Base-by-base conservation (phyloP, 1,140 invertebrate genomes). In the Stegodyphus dumicola region DNA sequence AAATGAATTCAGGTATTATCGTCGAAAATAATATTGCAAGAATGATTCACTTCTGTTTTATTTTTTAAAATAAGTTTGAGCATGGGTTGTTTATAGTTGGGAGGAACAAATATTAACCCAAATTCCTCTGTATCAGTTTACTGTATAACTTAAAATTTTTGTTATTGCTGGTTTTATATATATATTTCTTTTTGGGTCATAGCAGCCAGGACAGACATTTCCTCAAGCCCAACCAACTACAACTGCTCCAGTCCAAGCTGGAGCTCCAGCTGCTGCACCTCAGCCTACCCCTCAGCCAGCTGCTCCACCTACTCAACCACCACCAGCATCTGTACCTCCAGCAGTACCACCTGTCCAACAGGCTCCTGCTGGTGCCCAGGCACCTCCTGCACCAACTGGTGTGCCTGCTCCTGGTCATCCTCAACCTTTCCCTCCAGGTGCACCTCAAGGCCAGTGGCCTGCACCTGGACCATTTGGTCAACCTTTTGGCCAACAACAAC, bases 341-440 rank as follows among this genome's bases (percentile, higher is more conserved):
- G 54, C 84, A 18, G 87, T 77, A 13, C 86, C 86, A 13, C 78
- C 74, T n/a, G 67, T 73, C 17, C 83, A 80, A 18, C 76, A 77
- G 65, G 64, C 74, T 7, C 71, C 87, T 56, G 69, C 77, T 52
- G 77, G 77, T 2, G 77, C 84, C 18, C 75, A 70, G 15, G 77
- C 78, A 6, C 85, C 84, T 7, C 78, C 81, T n/a, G 77, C 85
- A 49, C 78, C 85, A 17, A 74, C 79, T 56, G 84, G 76, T 7
- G 83, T 84, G 17, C 81, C 84, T 54, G 87, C 87, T 33, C 78
- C 85, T 56, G 85, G 67, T 17, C 86, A 81, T n/a, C 74, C 73
- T 6, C 73, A 83, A 15, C 73, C 56, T 17, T 87, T 81, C 65
- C 78, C 78, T 67, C 71, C 87, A 17, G 54, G 77, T 71, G 78